A percentile compares a stretch with the other conserved stretches of the same genome.
Conservation (phyloP, 2,797 vertebrate genomes). For the Fratercula arctica region DNA sequence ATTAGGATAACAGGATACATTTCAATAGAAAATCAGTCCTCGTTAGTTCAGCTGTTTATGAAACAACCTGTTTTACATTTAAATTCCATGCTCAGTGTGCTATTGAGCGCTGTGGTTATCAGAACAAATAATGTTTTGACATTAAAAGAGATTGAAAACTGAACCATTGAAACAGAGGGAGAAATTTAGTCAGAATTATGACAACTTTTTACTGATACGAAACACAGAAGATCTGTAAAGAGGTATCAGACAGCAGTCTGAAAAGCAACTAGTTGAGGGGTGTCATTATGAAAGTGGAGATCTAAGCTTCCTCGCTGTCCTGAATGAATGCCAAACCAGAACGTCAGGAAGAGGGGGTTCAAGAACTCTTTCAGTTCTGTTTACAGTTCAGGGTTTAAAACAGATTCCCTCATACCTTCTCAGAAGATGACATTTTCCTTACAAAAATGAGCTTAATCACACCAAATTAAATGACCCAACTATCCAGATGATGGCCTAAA, state of each 20-base stretch:
- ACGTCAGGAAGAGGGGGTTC: not conserved
- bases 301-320: not conserved
- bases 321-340: not conserved
- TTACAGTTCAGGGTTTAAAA: not conserved
- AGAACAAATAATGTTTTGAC: constrained; percentile 48
- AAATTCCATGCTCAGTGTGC: constrained; percentile 34
- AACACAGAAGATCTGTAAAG: constrained; percentile 5
- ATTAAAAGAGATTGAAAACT: constrained; percentile 20
- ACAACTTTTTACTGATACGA: constrained; percentile 20
- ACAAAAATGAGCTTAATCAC: not conserved
- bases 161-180: not conserved
- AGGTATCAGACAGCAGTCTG: constrained; percentile 15
- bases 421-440: not conserved
- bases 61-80: constrained; percentile 60
- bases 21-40: constrained; percentile 63
- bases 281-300: not conserved
- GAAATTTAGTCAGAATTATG: constrained; percentile 42
- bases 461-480: not conserved
- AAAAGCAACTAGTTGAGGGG: not conserved
- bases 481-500: not conserved
- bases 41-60: constrained; percentile 62
- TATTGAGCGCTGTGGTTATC: constrained; percentile 14
- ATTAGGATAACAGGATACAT: constrained; percentile 43
- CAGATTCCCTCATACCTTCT: not conserved
- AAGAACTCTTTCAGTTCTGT: not conserved